Evolutionary conservation across 2,797 vertebrate species (phyloP), one percentile per base, ranked within the genome.

Genomic region (Pempheris klunzingeri): DNA sequence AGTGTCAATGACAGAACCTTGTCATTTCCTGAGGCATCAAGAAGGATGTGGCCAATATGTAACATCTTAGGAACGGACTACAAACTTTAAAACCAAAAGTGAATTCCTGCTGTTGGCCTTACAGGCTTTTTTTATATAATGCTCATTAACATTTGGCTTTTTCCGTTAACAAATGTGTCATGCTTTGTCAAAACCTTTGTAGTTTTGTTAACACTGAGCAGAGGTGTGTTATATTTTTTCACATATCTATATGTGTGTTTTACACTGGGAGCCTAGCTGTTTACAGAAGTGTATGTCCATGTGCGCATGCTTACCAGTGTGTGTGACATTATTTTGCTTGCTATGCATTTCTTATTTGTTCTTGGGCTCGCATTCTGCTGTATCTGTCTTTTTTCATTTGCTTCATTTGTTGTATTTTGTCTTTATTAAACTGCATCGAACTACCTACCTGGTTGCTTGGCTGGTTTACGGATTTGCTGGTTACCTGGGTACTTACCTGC

Each of bases 331-430:
- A 22, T 82, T 90, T 89, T 88, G 88, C 87, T 85, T 89, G 85
- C 86, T 81, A 3, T 72, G 79, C 84, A 28, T 87, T 85, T 79
- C 10, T 24, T 74, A 24, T 78, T 62, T 83, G 80, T 84, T 86
- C 58, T 58, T 61, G 53, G 78, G 74, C 87, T 74, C 78, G 82
- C 84, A 34, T 84, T 87, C 85, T 89, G 92, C 92, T 90, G 30
- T 82, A 73, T 86, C 30, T 69, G 88, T 93, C 81, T 92, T 87
- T 92, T 87, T 92, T 93, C 83, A 92, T 93, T 93, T 93, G 93
- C 91, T 93, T 90, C 86, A 91, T 93, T 90, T 92, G 87, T 92
- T 92, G 82, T 90, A 74, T 94, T 91, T 93, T 94, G 88, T 94
- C 83, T 92, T 85, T 84, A 84, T 92, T 92, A 88, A 93, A 90